These are phyloP conservation scores for Cavia aperea DNA, from an alignment of 2,113 vertebrate species.

Conservation along the genomic window DNA sequence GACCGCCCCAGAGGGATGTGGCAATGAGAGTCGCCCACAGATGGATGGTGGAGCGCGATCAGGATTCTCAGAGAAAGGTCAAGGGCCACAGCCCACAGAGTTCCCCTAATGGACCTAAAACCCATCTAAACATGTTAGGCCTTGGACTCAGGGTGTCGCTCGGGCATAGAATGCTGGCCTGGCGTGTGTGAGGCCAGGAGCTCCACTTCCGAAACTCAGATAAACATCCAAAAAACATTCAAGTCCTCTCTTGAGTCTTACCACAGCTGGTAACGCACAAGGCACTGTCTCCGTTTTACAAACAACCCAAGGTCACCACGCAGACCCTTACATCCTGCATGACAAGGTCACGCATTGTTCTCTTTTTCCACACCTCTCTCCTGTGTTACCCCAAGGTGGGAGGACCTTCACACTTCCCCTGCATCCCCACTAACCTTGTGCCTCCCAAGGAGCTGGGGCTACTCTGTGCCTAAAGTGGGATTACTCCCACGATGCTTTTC, in stretches of 20 bases:
- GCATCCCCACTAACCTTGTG: background rate
- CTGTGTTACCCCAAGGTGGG: background rate
- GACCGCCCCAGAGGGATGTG: fast-evolving
- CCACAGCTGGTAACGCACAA: background rate
- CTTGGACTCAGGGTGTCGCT: background rate
- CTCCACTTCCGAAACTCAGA: background rate
- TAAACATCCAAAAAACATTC: background rate
- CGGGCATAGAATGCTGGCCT: fast-evolving
- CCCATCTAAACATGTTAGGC: background rate
- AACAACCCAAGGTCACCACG: background rate
- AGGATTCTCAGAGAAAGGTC: background rate
- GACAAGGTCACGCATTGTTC: background rate
- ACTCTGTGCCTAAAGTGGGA: background rate
- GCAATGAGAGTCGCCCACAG: fast-evolving
- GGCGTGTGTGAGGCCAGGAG: background rate
- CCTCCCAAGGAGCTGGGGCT: background rate
- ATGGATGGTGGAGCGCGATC: background rate
- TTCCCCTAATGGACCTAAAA: background rate
- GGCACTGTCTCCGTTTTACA: background rate
- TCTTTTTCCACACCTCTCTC: background rate
- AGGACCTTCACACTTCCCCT: background rate
- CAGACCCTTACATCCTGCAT: background rate
- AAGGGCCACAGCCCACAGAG: background rate
- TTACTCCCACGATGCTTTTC: background rate
- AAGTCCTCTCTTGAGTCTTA: background rate